Percentiles rank a stretch among this genome's conserved stretches.
Conservation (phyloP, 2,888 invertebrate genomes). For the Neocrepidodera transversa region DNA sequence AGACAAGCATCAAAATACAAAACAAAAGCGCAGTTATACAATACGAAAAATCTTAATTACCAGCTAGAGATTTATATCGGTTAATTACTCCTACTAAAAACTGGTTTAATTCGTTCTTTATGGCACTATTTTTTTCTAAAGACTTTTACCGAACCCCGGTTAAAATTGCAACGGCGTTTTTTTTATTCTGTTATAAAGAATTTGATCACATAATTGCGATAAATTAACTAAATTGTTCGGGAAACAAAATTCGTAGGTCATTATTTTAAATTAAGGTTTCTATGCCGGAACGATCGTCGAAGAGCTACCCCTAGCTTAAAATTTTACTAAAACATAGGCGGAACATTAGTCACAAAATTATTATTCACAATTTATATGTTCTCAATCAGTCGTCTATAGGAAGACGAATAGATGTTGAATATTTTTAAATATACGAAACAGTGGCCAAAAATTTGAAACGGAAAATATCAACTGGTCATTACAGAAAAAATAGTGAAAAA, state of each 20-base stretch:
- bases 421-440: no score
- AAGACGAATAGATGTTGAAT: no score
- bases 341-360: no score
- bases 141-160: not conserved
- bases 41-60: not conserved
- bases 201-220: constrained; percentile 11
- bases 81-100: not conserved
- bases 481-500: no score
- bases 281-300: not conserved
- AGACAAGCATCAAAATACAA: not conserved
- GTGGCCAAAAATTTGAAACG: no score
- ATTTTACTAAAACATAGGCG: not conserved
- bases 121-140: constrained; percentile 8
- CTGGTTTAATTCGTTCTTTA: constrained; percentile 1
- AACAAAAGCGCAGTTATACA: not conserved
- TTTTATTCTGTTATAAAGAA: not conserved
- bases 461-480: no score
- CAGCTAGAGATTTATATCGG: not conserved
- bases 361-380: no score
- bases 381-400: no score
- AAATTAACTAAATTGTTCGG: not conserved
- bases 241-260: constrained; percentile 7
- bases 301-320: not conserved
- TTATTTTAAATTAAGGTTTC: constrained; percentile 2
- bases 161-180: not conserved